Base-by-base conservation (phyloP, 1,140 invertebrate genomes). In the Andricus grossulariae region DNA sequence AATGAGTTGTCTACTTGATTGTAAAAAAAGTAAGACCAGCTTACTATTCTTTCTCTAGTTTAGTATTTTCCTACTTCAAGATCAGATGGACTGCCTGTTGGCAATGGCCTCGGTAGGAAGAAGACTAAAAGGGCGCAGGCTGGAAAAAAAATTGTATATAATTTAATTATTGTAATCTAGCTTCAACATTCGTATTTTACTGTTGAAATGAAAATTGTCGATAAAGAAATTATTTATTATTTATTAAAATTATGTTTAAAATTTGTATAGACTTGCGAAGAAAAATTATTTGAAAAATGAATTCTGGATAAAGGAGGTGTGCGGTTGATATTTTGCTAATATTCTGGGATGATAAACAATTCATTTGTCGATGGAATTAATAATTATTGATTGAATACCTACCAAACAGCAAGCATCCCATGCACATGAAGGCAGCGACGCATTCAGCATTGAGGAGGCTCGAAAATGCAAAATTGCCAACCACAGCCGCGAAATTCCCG, bases 391-490 rank as follows among this genome's bases (percentile, higher is more conserved):
- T 72, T 55, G 21, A 11, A 70, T 75, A 80, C 77, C 83, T 86
- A 92, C 91, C 84, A 66, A 85, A 76, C 45, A 87, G 75, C 25
- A 90, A 77, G 57, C 79, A 85, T 72, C 90, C 90, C 7, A 92
- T 76, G 55, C 82, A 82, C 50, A 88, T 77, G 78, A 91, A 89
- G 7, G 88, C 84, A 39, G 78, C 75, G 12, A 87, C 12, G 51
- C 89, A 89, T 32, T 87, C 71, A 12, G 82, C 54, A 10, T 77
- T 83, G 19, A 92, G 74, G 21, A 91, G 80, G 6, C 83, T 73
- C 39, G 89, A 85, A 81, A 91, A 91, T 60, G 86, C 75, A 19
- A 91, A 60, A 82, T 90, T 91, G 15, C 91, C 91, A 8, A 87
- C 16, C 0, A 88, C 72, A 19, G 85, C 87, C 1, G 84, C 91